Evolutionary conservation across 2,888 invertebrate species (phyloP).

Genomic region (Standfussiana lucernea): DNA sequence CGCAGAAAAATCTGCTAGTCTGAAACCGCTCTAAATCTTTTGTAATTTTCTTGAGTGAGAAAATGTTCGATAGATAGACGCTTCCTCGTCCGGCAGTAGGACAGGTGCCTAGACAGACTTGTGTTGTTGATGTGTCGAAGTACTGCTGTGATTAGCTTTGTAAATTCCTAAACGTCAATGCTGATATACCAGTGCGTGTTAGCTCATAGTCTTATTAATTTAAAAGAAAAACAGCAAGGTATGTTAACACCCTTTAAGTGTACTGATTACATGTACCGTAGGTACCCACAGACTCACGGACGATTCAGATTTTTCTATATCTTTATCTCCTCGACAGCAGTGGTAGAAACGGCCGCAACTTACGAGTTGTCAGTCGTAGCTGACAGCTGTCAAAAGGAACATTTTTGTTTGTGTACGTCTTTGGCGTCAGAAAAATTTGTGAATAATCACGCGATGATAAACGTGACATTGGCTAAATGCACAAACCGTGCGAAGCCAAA

Average conservation of each 20-base stretch:
- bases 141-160: constrained; percentile 53
- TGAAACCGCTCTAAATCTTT: not conserved
- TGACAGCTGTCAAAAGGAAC: constrained; percentile 16
- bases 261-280: not conserved
- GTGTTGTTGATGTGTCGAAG: constrained; percentile 32
- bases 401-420: constrained; percentile 15
- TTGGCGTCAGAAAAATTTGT: constrained; percentile 14
- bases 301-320: constrained; percentile 2
- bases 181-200: not conserved
- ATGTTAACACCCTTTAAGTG: not conserved
- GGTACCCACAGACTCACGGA: not conserved
- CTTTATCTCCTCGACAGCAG: not conserved
- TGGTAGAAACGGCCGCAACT: not conserved
- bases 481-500: too few relatives aligned
- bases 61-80: not conserved
- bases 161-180: constrained; percentile 32
- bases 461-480: too few relatives aligned
- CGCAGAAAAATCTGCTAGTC: not conserved
- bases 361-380: not conserved
- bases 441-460: constrained; percentile 23
- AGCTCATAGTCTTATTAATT: constrained; percentile 10
- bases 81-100: not conserved
- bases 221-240: not conserved
- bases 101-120: constrained; percentile 10
- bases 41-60: not conserved